Conservation (phyloP, 2,113 vertebrate genomes). For the Rhinolophus ferrumequinum region DNA sequence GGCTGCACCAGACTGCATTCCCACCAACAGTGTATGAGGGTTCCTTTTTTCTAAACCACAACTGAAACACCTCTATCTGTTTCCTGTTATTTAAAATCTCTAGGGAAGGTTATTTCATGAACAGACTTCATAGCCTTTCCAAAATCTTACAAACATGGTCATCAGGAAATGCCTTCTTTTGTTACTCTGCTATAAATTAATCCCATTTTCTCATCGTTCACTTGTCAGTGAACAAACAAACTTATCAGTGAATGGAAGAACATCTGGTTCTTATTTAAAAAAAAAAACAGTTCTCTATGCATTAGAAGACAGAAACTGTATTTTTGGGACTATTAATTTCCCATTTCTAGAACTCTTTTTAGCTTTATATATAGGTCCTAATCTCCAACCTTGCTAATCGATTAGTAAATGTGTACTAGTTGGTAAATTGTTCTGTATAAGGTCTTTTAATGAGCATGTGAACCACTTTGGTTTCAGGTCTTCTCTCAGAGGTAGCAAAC, state of each 20-base stretch:
- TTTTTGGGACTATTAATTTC: not conserved
- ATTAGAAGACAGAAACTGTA: not conserved
- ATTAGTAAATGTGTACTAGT: not conserved
- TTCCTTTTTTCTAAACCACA: not conserved
- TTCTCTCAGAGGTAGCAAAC: not conserved
- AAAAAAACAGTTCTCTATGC: not conserved
- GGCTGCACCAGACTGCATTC: too few species aligned
- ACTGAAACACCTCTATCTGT: not conserved
- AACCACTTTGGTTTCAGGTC: not conserved
- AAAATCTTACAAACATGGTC: not conserved
- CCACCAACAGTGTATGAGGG: too few species aligned
- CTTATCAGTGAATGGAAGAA: not conserved
- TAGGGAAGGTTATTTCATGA: not conserved
- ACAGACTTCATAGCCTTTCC: not conserved
- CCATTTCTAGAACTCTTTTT: not conserved
- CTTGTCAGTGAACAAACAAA: not conserved
- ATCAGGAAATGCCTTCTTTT: not conserved
- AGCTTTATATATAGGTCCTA: not conserved
- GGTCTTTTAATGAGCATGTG: not conserved
- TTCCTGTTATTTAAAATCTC: constrained; percentile 57
- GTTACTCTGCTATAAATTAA: not conserved
- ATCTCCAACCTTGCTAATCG: not conserved
- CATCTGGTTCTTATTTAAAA: not conserved
- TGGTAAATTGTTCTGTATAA: not conserved
- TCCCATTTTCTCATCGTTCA: not conserved